Base-by-base conservation (phyloP, 2,113 vertebrate genomes). In the Notechis scutatus region DNA sequence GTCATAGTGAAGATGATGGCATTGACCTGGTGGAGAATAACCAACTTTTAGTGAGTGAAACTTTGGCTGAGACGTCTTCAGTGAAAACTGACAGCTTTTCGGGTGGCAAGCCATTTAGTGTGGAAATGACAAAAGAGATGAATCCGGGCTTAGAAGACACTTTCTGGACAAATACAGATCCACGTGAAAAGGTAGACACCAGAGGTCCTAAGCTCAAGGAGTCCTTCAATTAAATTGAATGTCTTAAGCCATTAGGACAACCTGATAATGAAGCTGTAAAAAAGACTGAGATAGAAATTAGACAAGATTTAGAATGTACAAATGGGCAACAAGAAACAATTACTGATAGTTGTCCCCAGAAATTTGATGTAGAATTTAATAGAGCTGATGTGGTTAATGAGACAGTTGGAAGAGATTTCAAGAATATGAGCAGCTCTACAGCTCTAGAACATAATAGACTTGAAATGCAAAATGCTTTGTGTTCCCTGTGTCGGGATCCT, bases 131-230 rank as follows among this genome's bases (percentile, higher is more conserved):
- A 96, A 87, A 96, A 93, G 96, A 96, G 39, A 90, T 96, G 55
- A 94, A 0, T 74, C 95, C 94, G 64, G 95, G 96, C 89, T 34
- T 87, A 95, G 94, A 95, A 92, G 89, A 97, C 74, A 91, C 92
- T 95, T 0, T 96, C 90, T 95, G 97, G 96, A 94, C 94, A 97
- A 95, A 94, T 97, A 95, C 96, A 96, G 95, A 98, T 93, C 92
- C 96, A 91, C 96, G 81, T 96, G 94, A 97, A 97, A 97, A 97
- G 97, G 97, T 97, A 97, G 97, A 97, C 74, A 96, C 85, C 94
- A 88, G 88, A 96, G 87, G 45, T 96, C 18, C 92, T 96, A 94
- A 92, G 94, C 91, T 69, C 94, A 88, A 95, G 92, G 92, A 95
- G 59, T 95, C 50, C 94, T 94, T 89, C 11, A 85, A 34, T 87